phyloP scores from a whole-genome alignment of 2,888 invertebrate species.

The Tetranychus piercei region DNA sequence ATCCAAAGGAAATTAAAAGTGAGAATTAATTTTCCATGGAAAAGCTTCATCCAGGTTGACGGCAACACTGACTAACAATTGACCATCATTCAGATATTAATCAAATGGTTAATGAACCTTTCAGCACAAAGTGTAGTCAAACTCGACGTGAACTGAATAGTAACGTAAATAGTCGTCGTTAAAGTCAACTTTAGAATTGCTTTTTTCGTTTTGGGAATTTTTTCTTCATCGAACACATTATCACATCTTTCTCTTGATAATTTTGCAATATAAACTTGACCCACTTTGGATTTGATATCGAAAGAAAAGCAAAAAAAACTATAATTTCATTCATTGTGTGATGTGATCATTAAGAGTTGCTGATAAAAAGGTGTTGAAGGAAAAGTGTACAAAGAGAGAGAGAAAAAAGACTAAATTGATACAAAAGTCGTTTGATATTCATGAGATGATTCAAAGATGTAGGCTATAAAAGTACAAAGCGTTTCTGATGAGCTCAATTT shows the following conservation, averaged over 20 bases:
- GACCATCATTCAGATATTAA: neutral
- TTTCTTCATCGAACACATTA: neutral
- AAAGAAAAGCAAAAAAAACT: no score
- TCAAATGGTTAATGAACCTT: neutral
- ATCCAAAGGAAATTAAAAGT: neutral
- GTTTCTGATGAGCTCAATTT: no score
- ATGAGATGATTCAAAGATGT: no score
- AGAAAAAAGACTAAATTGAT: neutral
- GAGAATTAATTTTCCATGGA: neutral
- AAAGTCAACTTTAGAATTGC: no score
- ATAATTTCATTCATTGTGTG: no score
- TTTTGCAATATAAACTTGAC: no score
- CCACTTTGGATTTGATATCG: no score
- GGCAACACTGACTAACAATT: neutral
- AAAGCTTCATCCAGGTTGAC: neutral
- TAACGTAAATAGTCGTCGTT: no score
- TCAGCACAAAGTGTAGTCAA: neutral
- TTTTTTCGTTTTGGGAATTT: neutral
- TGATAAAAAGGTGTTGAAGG: neutral
- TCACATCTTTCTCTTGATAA: neutral
- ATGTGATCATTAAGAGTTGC: neutral
- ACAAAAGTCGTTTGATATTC: no score
- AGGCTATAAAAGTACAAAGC: no score
- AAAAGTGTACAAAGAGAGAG: neutral
- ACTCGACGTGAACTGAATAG: neutral